Percentiles rank a stretch among this genome's conserved stretches.
Conservation (phyloP, 2,113 vertebrate species). For the Xenotilapia leptura region DNA sequence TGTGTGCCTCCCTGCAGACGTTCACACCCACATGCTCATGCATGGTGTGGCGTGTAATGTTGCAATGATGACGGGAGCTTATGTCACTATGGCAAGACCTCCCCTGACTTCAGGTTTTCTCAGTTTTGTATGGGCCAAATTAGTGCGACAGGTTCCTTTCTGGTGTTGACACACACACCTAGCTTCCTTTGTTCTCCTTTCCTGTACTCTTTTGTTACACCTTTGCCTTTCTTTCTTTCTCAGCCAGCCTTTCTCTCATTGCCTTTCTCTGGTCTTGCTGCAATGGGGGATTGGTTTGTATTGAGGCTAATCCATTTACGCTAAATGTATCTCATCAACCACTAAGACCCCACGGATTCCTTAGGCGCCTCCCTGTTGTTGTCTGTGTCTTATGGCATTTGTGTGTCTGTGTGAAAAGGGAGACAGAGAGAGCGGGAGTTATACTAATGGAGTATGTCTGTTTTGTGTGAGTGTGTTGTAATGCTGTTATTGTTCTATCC, state of each 20-base stretch:
- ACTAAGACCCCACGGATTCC: slow-evolving; percentile 65
- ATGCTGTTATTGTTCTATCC: slow-evolving; percentile 49
- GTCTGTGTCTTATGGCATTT: slow-evolving; percentile 39
- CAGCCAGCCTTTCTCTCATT: background rate
- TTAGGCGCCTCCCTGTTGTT: slow-evolving; percentile 54
- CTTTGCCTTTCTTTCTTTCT: background rate
- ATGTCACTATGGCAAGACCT: slow-evolving; percentile 33
- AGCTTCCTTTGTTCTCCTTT: slow-evolving; percentile 24
- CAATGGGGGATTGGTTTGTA: slow-evolving; percentile 56
- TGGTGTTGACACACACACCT: slow-evolving; percentile 20
- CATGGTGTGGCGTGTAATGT: background rate
- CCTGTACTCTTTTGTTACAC: background rate
- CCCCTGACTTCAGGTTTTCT: slow-evolving; percentile 7
- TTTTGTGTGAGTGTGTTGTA: slow-evolving; percentile 39
- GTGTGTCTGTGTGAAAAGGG: background rate
- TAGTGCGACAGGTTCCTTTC: background rate
- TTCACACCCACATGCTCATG: background rate
- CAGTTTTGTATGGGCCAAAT: slow-evolving; percentile 16
- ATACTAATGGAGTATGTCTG: slow-evolving; percentile 42
- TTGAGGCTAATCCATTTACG: slow-evolving; percentile 73
- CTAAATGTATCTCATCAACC: slow-evolving; percentile 67
- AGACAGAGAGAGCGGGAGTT: background rate
- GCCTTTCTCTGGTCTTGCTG: slow-evolving; percentile 34
- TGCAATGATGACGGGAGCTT: slow-evolving; percentile 3
- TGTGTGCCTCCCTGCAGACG: background rate